Evolutionary conservation across 1,140 invertebrate genomes (phyloP).

Genomic region (Panagrolaimus sp.): DNA sequence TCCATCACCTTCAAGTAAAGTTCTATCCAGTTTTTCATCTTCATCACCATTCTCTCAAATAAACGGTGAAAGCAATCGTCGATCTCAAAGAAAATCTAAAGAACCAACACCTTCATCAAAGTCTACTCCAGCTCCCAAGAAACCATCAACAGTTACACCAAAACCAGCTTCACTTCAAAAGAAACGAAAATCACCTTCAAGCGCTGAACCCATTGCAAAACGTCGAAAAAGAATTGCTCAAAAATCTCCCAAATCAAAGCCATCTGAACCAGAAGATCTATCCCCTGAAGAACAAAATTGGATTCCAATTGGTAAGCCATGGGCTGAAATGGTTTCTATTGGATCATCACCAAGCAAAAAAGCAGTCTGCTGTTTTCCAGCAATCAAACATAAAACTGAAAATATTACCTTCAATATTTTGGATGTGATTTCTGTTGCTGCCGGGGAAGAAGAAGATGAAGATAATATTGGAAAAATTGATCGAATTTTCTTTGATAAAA

Average conservation of each 20-base stretch:
- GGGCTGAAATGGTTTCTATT: neutral
- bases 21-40: no score
- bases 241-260: no score
- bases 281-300: neutral
- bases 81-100: neutral
- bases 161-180: neutral
- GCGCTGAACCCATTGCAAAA: neutral
- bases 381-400: neutral
- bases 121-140: no score
- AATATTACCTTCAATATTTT: neutral
- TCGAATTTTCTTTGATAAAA: neutral
- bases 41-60: no score
- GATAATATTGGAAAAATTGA: neutral
- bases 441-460: neutral
- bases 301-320: neutral
- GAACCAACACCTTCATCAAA: neutral
- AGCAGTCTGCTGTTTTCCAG: neutral
- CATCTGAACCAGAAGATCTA: no score
- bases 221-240: neutral
- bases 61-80: neutral
- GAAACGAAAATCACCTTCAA: neutral
- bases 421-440: neutral
- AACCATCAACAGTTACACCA: neutral
- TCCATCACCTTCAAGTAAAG: no score
- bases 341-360: neutral